phyloP scores from a whole-genome alignment of 1,140 invertebrate genomes.

The Drosophila santomea region DNA sequence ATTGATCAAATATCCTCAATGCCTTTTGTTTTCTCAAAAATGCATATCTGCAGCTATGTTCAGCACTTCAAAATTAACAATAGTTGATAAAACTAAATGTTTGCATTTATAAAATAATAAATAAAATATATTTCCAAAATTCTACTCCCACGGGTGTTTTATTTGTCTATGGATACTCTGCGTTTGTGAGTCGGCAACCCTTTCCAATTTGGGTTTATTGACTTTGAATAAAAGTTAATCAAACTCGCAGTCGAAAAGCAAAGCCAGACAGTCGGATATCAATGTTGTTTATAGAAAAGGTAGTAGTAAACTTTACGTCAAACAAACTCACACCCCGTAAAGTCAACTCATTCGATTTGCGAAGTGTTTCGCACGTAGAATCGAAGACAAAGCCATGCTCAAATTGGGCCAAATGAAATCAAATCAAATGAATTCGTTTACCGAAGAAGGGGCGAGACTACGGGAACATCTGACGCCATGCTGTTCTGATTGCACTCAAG shows the following conservation, averaged over 20 bases:
- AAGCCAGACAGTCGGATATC: conserved; percentile 22
- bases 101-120: too few species aligned
- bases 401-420: conserved; percentile 71
- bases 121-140: too few species aligned
- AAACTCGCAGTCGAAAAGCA: conserved; percentile 25
- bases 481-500: conserved; percentile 74
- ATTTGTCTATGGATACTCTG: too few species aligned
- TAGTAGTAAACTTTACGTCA: conserved; percentile 32
- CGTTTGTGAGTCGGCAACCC: background rate
- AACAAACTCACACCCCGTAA: conserved; percentile 10
- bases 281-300: conserved; percentile 24
- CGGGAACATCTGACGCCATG: conserved; percentile 57
- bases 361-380: conserved; percentile 48
- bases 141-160: too few species aligned
- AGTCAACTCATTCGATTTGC: conserved; percentile 53
- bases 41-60: background rate
- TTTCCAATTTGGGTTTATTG: conserved; percentile 4
- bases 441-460: background rate
- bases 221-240: conserved; percentile 19
- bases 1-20: conserved; percentile 34
- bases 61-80: background rate
- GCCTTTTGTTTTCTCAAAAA: conserved; percentile 3
- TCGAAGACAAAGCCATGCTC: conserved; percentile 35
- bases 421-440: conserved; percentile 68
- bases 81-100: background rate